A percentile compares a stretch with the other conserved stretches of the same genome.
These are phyloP conservation scores for Hydrolagus colliei DNA, from an alignment of 2,797 vertebrate species.

Conservation along the genomic window DNA sequence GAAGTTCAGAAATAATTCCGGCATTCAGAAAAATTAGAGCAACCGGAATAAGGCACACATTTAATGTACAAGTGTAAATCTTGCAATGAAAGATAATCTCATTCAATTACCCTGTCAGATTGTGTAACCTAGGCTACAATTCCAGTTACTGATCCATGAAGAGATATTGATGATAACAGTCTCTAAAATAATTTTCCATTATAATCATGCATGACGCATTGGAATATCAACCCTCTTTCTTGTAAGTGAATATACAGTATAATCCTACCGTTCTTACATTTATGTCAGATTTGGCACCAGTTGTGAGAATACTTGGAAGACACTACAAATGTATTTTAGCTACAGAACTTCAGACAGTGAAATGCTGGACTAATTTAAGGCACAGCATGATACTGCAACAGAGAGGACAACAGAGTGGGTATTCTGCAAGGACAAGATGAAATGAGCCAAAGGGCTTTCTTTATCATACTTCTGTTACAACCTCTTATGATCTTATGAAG, in stretches of 20 bases:
- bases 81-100: too few species aligned
- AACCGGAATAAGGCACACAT: too few species aligned
- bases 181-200: too few species aligned
- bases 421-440: not conserved
- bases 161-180: too few species aligned
- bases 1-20: too few species aligned
- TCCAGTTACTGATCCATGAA: too few species aligned
- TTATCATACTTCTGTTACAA: not conserved
- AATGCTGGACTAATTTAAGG: not conserved
- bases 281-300: not conserved
- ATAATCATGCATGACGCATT: too few species aligned
- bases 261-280: not conserved
- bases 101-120: too few species aligned
- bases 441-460: not conserved
- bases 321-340: not conserved
- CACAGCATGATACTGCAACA: not conserved
- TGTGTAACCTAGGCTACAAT: too few species aligned
- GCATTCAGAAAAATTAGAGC: too few species aligned
- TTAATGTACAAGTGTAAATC: too few species aligned
- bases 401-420: not conserved
- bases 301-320: not conserved
- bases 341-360: not conserved
- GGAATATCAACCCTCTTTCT: too few species aligned
- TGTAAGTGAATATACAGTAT: not conserved
- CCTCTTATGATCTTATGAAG: not conserved